phyloP scores from a whole-genome alignment of 1,140 invertebrate species.

The Rhagoletis zephyria region DNA sequence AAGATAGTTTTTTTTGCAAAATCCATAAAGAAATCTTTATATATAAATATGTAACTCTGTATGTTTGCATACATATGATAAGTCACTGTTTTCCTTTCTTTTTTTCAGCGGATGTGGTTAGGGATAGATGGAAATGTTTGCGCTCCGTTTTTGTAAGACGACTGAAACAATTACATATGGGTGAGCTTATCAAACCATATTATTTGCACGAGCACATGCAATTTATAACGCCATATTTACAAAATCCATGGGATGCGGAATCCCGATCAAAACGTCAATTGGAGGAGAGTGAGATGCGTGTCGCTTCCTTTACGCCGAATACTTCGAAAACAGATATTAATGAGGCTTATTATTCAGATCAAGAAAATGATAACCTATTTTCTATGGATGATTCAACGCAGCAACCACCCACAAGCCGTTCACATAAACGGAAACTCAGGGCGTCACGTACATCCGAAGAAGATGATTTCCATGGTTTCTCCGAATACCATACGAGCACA shows the following conservation, averaged over 20 bases:
- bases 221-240: neutral
- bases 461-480: neutral
- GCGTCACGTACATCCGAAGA: neutral
- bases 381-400: neutral
- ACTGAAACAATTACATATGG: slow-evolving; percentile 41
- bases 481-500: too few relatives aligned
- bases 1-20: too few relatives aligned
- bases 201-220: slow-evolving; percentile 15
- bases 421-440: neutral
- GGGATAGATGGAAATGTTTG: neutral
- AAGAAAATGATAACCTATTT: neutral
- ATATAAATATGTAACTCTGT: too few relatives aligned
- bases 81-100: neutral
- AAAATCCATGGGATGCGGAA: slow-evolving; percentile 9
- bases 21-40: too few relatives aligned
- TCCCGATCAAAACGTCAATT: neutral
- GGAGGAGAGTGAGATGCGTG: slow-evolving; percentile 19
- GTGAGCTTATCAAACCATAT: slow-evolving; percentile 19
- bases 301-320: neutral
- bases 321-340: neutral
- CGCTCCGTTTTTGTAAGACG: slow-evolving; percentile 6
- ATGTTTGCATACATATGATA: too few relatives aligned
- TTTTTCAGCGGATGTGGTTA: slow-evolving; percentile 33
- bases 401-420: neutral
- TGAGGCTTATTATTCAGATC: neutral